Conservation (phyloP, 2,113 vertebrate species). For the Odocoileus virginianus region DNA sequence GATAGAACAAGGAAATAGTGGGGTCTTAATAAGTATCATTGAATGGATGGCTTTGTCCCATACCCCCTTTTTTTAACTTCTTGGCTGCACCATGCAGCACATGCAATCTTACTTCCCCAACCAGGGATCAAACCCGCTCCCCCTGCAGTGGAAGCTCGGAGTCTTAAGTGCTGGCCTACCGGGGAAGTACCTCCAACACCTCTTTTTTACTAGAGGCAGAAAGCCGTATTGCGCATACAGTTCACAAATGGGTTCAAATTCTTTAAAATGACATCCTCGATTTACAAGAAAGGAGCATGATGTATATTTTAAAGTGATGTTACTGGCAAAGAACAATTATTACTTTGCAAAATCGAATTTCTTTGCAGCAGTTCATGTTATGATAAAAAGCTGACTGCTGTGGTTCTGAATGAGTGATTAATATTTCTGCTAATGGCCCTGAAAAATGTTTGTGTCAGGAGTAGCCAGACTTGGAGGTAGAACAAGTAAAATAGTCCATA, state of each 20-base stretch:
- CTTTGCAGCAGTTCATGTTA: background rate
- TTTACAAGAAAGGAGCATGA: background rate
- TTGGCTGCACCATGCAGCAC: background rate
- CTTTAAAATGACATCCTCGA: background rate
- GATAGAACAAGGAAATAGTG: background rate
- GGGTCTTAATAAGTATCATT: background rate
- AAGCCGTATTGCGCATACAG: background rate
- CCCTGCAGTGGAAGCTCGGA: background rate
- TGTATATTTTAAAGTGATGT: constrained; percentile 9
- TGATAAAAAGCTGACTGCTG: background rate
- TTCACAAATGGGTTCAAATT: constrained; percentile 38
- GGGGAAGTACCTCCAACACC: background rate
- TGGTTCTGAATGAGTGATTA: constrained; percentile 38
- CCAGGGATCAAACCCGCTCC: background rate
- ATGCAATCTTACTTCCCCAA: background rate
- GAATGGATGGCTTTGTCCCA: background rate
- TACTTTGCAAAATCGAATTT: background rate
- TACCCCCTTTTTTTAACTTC: background rate
- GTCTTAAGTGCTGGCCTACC: background rate
- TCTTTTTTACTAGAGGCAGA: background rate
- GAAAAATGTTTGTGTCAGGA: background rate
- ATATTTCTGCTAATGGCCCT: background rate
- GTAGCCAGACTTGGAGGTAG: background rate
- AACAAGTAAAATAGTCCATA: background rate
- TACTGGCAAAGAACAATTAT: background rate